Evolutionary conservation across 37 sponge, comb jelly and placozoan genomes (phyloP), one percentile per base, ranked within the genome.

Genomic region (Cladorhizidae sp.): DNA sequence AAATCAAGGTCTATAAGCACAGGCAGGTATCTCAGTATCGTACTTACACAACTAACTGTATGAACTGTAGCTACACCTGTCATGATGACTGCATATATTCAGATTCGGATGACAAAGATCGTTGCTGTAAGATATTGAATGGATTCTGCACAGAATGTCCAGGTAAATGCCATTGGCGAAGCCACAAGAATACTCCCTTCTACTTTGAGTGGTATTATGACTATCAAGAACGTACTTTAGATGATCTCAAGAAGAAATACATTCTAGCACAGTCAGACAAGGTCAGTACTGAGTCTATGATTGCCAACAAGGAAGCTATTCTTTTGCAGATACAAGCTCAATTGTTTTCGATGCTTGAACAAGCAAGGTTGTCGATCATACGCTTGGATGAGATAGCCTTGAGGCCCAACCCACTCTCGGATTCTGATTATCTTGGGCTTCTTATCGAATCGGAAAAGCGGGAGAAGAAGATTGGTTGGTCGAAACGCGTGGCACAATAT

Each of bases 61-160:
- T 79, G 18, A 83, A 22, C 3, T 94, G 94, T 42, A 81, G 90
- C 72, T 76, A 41, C 41, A 94, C 94, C 20, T 94, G 94, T 72
- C 94, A 94, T 71, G 17, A 75, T 25, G 20, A 23, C 8, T 94
- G 94, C 61, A 40, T 29, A 6, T 39, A 69, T 78, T 40, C 81
- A 59, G 67, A 87, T 57, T 88, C 90, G 32, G 57, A 39, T 12
- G 80, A 89, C 43, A 90, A 87, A 62, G 74, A 17, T 41, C 73
- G 54, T 0, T 94, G 94, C 58, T 8, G 73, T 42, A 91, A 88
- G 0, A 94, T 94, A 91, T n/a, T n/a, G n/a, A n/a, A n/a, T n/a
- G n/a, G 78, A 0, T 21, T 43, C 18, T 93, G 93, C 29, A 64
- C 35, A 35, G 86, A 85, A 15, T 93, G 93, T 39, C 67, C 81